Conservation (phyloP, 2,113 vertebrate species). For the mouse (Mus musculus) region GRCm39 chr11:72974501-72975000, state of each 20-base stretch:
- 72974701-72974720: no score
- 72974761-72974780: no score
- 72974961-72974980: not conserved
- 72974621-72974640: not conserved
- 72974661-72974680: not conserved
- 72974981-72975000: rapidly evolving
- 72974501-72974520: not conserved
- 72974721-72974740: no score
- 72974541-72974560: not conserved
- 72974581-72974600: not conserved
- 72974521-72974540: not conserved
- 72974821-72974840: not conserved
- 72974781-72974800: no score
- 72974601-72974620: not conserved
- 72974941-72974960: not conserved
- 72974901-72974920: not conserved
- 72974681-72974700: no score
- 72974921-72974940: not conserved
- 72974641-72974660: not conserved
- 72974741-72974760: no score
- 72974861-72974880: not conserved
- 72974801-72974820: no score
- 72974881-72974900: not conserved
- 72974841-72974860: not conserved
- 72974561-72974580: not conserved